phyloP scores from a whole-genome alignment of 2,888 invertebrate species.

The Tiliacea citrago region DNA sequence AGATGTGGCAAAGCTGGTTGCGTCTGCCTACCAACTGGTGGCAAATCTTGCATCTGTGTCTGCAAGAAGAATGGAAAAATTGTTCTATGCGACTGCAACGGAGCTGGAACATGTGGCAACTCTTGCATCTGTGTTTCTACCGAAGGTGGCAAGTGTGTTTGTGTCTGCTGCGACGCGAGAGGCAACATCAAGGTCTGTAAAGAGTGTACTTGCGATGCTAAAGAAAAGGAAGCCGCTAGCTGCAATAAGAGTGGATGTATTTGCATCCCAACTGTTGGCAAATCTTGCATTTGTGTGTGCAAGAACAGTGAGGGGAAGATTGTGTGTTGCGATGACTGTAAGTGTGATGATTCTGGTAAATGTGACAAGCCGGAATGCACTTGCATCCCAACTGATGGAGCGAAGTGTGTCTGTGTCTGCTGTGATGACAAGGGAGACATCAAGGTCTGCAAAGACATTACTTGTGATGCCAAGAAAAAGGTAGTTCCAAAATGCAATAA shows the following conservation, averaged over 20 bases:
- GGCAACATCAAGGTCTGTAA: slow-evolving; percentile 56
- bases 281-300: slow-evolving; percentile 55
- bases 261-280: slow-evolving; percentile 66
- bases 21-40: slow-evolving; percentile 66
- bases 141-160: slow-evolving; percentile 54
- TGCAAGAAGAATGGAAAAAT: slow-evolving; percentile 65
- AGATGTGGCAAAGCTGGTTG: slow-evolving; percentile 66
- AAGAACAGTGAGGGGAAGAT: slow-evolving; percentile 30
- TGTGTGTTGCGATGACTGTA: slow-evolving; percentile 52
- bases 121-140: slow-evolving; percentile 51
- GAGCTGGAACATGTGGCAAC: slow-evolving; percentile 42
- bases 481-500: slow-evolving; percentile 31
- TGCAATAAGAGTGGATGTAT: slow-evolving; percentile 68
- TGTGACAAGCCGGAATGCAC: slow-evolving; percentile 54
- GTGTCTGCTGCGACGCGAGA: slow-evolving; percentile 49
- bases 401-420: slow-evolving; percentile 66
- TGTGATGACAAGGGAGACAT: slow-evolving; percentile 28
- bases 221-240: slow-evolving; percentile 9
- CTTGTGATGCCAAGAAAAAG: slow-evolving; percentile 39
- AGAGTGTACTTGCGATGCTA: slow-evolving; percentile 57
- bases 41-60: slow-evolving; percentile 68
- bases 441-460: slow-evolving; percentile 58
- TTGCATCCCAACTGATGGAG: slow-evolving; percentile 60
- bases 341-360: slow-evolving; percentile 33
- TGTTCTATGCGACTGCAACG: slow-evolving; percentile 56